Percentiles rank a stretch among this genome's conserved stretches.
Evolutionary conservation across 2,888 invertebrate species (phyloP).

Genomic region (Xestia sexstrigata): DNA sequence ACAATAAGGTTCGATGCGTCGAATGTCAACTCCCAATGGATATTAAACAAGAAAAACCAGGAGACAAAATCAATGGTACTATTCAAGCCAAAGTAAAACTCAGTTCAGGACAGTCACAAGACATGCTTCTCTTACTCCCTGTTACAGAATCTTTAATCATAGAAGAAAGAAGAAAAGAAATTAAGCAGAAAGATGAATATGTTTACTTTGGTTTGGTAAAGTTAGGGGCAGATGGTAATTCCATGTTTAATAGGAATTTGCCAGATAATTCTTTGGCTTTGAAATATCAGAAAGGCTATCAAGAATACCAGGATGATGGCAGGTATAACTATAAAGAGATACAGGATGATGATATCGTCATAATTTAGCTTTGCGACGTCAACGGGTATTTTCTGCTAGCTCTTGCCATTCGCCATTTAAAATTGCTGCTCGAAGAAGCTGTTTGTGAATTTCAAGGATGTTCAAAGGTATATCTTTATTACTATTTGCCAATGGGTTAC

Average conservation of each 20-base stretch:
- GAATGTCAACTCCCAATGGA: conserved; percentile 87
- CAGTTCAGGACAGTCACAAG: conserved; percentile 74
- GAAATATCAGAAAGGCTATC: conserved; percentile 85
- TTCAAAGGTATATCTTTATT: conserved; percentile 30
- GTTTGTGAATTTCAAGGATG: conserved; percentile 39
- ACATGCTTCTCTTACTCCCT: conserved; percentile 81
- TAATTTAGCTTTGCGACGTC: conserved; percentile 68
- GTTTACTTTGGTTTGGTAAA: conserved; percentile 85
- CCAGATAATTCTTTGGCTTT: conserved; percentile 84
- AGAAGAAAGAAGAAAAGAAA: conserved; percentile 77
- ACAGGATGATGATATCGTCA: conserved; percentile 77
- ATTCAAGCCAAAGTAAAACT: conserved; percentile 86
- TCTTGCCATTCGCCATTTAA: conserved; percentile 10
- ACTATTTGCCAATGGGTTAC: conserved; percentile 10
- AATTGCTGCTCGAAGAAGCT: conserved; percentile 17
- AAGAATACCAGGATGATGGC: conserved; percentile 67
- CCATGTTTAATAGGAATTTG: conserved; percentile 76
- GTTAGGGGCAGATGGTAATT: conserved; percentile 78
- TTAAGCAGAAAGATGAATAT: conserved; percentile 70
- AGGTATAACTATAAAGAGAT: conserved; percentile 75
- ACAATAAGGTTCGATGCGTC: conserved; percentile 86
- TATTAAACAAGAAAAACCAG: conserved; percentile 57
- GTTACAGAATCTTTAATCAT: conserved; percentile 82
- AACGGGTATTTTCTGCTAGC: not conserved
- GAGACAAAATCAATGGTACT: conserved; percentile 78